These are phyloP conservation scores for Adrianichthys oophorus DNA, from an alignment of 2,797 vertebrate genomes.

Conservation along the genomic window DNA sequence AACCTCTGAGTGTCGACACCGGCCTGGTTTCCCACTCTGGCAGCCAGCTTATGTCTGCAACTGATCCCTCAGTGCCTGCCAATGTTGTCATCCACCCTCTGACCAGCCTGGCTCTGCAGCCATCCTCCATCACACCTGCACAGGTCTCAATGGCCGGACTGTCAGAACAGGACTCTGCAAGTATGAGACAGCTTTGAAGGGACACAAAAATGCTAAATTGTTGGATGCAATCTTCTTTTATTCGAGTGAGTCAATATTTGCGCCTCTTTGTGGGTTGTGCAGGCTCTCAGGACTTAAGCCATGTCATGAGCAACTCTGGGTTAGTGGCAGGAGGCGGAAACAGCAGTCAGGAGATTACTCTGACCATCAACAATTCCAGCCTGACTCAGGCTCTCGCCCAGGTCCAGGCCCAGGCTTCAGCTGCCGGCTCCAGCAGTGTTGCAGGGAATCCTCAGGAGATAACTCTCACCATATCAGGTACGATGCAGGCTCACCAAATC, in stretches of 20 bases:
- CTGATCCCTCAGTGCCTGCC: slow-evolving; percentile 82
- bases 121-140: slow-evolving; percentile 80
- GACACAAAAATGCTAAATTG: neutral
- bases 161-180: slow-evolving; percentile 84
- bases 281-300: slow-evolving; percentile 91
- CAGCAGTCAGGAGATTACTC: slow-evolving; percentile 89
- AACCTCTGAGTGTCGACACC: slow-evolving; percentile 84
- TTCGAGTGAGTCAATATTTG: neutral
- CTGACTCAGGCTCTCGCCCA: slow-evolving; percentile 91
- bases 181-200: slow-evolving; percentile 61
- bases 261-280: slow-evolving; percentile 8
- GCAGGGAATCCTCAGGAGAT: slow-evolving; percentile 90
- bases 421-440: slow-evolving; percentile 67
- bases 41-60: slow-evolving; percentile 78
- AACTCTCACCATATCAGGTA: slow-evolving; percentile 97
- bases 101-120: slow-evolving; percentile 87
- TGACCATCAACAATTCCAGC: slow-evolving; percentile 97
- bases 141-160: slow-evolving; percentile 85
- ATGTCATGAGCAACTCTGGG: slow-evolving; percentile 86
- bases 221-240: neutral
- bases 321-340: slow-evolving; percentile 77
- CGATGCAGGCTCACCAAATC: neutral
- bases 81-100: slow-evolving; percentile 94
- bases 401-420: slow-evolving; percentile 85
- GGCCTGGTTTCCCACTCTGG: slow-evolving; percentile 74